Base-by-base conservation (phyloP, 1,140 invertebrate genomes). In the Pseudomyrmex cubaensis region DNA sequence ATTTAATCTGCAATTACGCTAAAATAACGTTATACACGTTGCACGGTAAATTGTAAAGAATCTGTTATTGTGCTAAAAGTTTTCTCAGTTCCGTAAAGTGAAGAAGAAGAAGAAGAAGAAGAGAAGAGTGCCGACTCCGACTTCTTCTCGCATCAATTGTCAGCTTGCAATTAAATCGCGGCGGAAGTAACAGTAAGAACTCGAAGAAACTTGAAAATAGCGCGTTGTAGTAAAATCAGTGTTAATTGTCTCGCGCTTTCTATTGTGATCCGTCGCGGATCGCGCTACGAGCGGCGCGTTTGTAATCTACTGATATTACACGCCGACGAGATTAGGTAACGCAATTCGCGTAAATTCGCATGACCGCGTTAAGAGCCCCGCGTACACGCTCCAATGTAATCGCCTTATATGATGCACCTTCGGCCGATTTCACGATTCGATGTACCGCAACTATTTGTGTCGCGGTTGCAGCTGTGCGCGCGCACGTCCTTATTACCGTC, bases 161-260 rank as follows among this genome's bases (percentile, higher is more conserved):
- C 35, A 35, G 35, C 5, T 35, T 35, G 35, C 35, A 35, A 35
- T 35, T 35, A 35, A 35, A 0, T 35, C 35, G 35, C 35, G 35
- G 35, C 35, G 35, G 35, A 35, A 35, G 35, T 35, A 35, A 35
- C 35, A 35, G 5, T 5, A 35, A 35, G 35, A 5, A 35, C 5
- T 35, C 4, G 5, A 35, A 35, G 35, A 35, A 35, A 35, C 5
- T 35, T 35, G 35, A 35, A 35, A 35, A 35, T 5, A 35, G 5
- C 35, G 5, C 35, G 35, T 35, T 9, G 35, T 7, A 78, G 20
- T 56, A 50, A 78, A 78, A 70, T 46, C 25, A 12, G 63, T 44
- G 25, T 25, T 78, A 78, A 78, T 56, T 70, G 25, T 48, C 64
- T 25, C 75, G 64, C 22, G 20, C 25, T 44, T 54, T 12, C 64